phyloP scores from a whole-genome alignment of 2,113 vertebrate genomes.

The Orycteropus afer region DNA sequence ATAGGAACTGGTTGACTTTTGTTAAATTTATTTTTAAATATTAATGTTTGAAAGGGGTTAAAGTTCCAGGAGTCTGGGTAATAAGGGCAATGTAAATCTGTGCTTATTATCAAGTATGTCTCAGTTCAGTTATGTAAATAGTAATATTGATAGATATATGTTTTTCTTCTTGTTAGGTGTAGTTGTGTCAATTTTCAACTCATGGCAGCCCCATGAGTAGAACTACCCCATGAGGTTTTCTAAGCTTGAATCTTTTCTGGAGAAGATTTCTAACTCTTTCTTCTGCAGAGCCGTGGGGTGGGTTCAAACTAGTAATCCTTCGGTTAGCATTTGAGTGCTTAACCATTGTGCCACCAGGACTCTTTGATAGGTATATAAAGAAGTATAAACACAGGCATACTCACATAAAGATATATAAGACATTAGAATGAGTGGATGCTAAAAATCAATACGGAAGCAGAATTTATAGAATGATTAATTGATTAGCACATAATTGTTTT shows the following conservation, averaged over 20 bases:
- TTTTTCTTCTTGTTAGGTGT: background rate
- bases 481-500: background rate
- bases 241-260: too few relatives aligned
- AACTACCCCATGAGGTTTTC: background rate
- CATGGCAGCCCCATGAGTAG: background rate
- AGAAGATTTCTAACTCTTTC: too few relatives aligned
- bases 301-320: background rate
- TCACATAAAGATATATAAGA: background rate
- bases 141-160: background rate
- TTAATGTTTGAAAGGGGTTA: constrained; percentile 2
- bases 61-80: background rate
- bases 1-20: background rate
- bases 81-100: background rate
- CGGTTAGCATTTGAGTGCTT: background rate
- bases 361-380: background rate
- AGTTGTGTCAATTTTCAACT: background rate
- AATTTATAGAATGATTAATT: background rate
- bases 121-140: background rate
- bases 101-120: background rate
- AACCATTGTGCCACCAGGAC: background rate
- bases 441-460: background rate
- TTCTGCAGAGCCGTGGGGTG: background rate
- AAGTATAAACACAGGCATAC: background rate
- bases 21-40: constrained; percentile 18
- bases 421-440: background rate